phyloP scores from a whole-genome alignment of 2,797 vertebrate genomes.

The Heteromormyrus szaboi region DNA sequence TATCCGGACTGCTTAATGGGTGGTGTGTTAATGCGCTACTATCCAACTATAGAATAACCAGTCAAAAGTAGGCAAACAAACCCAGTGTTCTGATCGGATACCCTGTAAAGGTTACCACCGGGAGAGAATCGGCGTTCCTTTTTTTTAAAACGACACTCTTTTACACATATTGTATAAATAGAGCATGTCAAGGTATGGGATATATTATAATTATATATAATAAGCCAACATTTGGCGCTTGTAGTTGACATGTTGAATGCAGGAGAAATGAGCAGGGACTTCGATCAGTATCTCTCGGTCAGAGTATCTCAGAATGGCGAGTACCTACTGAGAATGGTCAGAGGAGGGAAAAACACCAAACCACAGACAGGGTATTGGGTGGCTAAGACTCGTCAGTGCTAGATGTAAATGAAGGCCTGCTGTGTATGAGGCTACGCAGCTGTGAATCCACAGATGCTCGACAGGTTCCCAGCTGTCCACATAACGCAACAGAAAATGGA shows the following conservation, averaged over 20 bases:
- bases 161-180: neutral
- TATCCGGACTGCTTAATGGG: too few species aligned
- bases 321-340: neutral
- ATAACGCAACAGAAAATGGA: neutral
- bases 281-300: neutral
- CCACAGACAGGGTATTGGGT: neutral
- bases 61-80: too few species aligned
- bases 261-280: neutral
- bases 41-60: too few species aligned
- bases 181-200: neutral
- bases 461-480: neutral
- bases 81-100: too few species aligned
- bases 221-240: neutral
- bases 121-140: too few species aligned
- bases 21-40: too few species aligned
- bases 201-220: neutral
- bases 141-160: too few species aligned
- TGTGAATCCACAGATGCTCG: neutral
- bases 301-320: neutral
- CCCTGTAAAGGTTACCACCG: too few species aligned
- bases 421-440: neutral
- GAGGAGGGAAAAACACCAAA: neutral
- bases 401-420: neutral
- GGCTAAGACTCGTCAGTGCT: neutral
- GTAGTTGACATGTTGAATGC: neutral